Conservation (phyloP, 2,113 vertebrate genomes). For the Scartelaos histophorus region DNA sequence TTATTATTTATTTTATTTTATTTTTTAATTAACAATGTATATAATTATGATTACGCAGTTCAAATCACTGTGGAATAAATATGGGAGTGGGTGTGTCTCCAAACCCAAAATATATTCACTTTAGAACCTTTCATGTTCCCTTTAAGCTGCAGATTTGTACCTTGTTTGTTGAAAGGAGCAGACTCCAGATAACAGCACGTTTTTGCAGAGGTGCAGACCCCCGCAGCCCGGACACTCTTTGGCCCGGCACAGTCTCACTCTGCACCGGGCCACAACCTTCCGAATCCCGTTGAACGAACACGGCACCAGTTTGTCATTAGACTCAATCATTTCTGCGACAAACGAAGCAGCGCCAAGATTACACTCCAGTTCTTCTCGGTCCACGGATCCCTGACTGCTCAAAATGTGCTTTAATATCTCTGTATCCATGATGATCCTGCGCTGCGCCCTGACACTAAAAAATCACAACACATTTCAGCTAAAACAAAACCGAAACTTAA, state of each 20-base stretch:
- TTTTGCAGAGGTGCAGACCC: conserved; percentile 70
- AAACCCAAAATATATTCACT: no score
- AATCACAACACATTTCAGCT: conserved; percentile 4
- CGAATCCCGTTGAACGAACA: conserved; percentile 4
- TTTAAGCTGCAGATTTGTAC: conserved; percentile 13
- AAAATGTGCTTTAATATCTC: conserved; percentile 46
- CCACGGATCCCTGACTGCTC: conserved; percentile 39
- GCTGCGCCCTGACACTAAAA: not conserved
- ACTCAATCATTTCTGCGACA: rapidly evolving
- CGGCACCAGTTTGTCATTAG: conserved; percentile 2
- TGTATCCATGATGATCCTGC: conserved; percentile 1
- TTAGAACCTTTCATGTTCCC: no score
- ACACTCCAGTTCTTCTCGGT: conserved; percentile 10
- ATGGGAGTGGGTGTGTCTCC: no score
- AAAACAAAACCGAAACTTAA: conserved; percentile 73
- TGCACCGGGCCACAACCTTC: conserved; percentile 60
- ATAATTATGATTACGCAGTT: no score
- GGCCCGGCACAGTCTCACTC: conserved; percentile 47
- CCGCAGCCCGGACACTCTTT: conserved; percentile 54
- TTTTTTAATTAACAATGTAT: no score
- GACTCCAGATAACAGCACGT: conserved; percentile 46
- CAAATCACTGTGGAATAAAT: no score
- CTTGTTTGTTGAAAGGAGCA: not conserved
- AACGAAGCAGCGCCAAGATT: rapidly evolving
- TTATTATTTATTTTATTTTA: no score